Percentiles rank a stretch among this genome's conserved stretches.
Evolutionary conservation across 2,113 vertebrate species (phyloP).

Genomic region (Lycaon pictus): DNA sequence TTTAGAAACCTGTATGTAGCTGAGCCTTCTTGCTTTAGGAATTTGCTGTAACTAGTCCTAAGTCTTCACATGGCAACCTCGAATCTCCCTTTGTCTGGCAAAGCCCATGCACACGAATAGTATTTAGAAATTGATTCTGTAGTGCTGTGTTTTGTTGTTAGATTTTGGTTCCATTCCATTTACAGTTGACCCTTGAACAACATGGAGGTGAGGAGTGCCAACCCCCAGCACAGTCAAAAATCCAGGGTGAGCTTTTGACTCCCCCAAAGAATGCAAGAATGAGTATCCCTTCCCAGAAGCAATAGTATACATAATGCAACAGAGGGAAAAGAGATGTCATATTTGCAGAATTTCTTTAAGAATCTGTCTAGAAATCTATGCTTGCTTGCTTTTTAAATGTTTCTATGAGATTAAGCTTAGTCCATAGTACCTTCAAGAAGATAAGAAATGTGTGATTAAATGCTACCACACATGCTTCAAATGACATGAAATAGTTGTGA

Average conservation of each 20-base stretch:
- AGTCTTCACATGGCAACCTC: neutral
- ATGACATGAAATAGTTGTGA: neutral
- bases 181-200: neutral
- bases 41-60: neutral
- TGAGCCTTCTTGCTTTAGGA: neutral
- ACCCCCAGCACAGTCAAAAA: neutral
- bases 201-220: neutral
- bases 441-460: neutral
- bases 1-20: neutral
- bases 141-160: neutral
- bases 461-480: neutral
- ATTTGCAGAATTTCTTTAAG: constrained; percentile 6
- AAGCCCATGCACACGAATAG: neutral
- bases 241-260: neutral
- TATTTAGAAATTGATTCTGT: neutral
- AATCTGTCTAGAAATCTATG: constrained; percentile 4
- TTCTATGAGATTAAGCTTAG: neutral
- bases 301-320: neutral
- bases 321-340: neutral
- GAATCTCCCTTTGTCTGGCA: neutral
- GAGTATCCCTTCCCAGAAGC: neutral
- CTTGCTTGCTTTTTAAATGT: constrained; percentile 14
- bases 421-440: neutral
- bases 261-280: neutral
- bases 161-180: neutral